A percentile compares a stretch with the other conserved stretches of the same genome.
phyloP scores from a whole-genome alignment of 2,888 invertebrate genomes.

The Cylindroiulus punctatus region DNA sequence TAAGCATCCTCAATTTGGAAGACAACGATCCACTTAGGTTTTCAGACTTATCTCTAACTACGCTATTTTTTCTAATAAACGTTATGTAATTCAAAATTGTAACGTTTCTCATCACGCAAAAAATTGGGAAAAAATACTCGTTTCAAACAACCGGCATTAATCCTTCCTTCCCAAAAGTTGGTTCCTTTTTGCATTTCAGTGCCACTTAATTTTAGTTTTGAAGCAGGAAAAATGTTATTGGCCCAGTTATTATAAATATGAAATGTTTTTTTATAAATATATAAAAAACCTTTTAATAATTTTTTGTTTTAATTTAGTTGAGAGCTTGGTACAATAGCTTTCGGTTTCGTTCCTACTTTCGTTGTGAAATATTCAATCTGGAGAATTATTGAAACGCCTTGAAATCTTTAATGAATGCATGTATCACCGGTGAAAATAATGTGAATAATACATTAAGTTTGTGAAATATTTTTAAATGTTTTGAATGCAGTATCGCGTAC shows the following conservation, averaged over 20 bases:
- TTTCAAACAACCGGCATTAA: slow-evolving; percentile 6
- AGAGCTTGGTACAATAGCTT: slow-evolving; percentile 22
- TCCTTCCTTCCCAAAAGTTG: slow-evolving; percentile 42
- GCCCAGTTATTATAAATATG: slow-evolving; percentile 45
- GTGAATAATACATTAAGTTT: slow-evolving; percentile 42
- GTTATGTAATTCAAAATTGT: not conserved
- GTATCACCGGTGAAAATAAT: slow-evolving; percentile 42
- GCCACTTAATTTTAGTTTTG: slow-evolving; percentile 36
- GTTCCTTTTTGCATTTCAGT: slow-evolving; percentile 45
- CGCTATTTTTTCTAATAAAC: slow-evolving; percentile 2
- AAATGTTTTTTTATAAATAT: slow-evolving; percentile 47
- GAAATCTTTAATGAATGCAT: slow-evolving; percentile 24
- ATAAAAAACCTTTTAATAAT: slow-evolving; percentile 45
- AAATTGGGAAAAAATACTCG: not conserved
- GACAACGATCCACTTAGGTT: not conserved
- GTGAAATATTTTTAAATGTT: slow-evolving; percentile 30
- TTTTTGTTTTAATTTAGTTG: slow-evolving; percentile 43
- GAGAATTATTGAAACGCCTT: slow-evolving; percentile 24
- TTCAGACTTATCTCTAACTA: not conserved
- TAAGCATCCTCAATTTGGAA: not conserved
- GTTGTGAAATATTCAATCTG: not conserved
- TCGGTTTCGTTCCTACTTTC: slow-evolving; percentile 43
- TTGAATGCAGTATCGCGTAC: not conserved
- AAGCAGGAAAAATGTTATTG: slow-evolving; percentile 47
- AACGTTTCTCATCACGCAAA: not conserved